phyloP scores from a whole-genome alignment of 1,140 invertebrate species.

The Drosophila kanapiae region DNA sequence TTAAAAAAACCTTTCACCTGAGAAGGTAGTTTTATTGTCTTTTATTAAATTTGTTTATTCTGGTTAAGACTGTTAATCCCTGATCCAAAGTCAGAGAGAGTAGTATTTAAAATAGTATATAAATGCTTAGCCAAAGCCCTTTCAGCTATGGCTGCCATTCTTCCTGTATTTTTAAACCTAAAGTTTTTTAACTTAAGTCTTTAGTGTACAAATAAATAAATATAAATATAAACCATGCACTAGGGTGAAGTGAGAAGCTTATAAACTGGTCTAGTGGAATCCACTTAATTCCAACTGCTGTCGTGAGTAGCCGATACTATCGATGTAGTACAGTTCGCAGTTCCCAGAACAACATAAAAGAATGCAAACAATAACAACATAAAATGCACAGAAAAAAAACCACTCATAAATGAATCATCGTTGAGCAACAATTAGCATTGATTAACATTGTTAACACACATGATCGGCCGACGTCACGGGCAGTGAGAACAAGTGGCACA shows the following conservation, averaged over 20 bases:
- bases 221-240: background rate
- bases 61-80: no score
- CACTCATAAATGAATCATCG: slow-evolving; percentile 59
- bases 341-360: slow-evolving; percentile 61
- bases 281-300: background rate
- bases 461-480: slow-evolving; percentile 25
- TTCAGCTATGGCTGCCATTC: no score
- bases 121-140: no score
- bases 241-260: background rate
- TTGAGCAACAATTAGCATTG: slow-evolving; percentile 47
- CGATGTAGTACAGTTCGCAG: background rate
- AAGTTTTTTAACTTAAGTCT: no score
- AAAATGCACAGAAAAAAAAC: slow-evolving; percentile 23
- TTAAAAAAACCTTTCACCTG: no score
- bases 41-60: no score
- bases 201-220: no score
- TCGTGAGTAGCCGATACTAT: slow-evolving; percentile 5
- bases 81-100: no score
- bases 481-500: slow-evolving; percentile 31
- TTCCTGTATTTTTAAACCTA: no score
- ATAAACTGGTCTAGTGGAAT: background rate
- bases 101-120: no score
- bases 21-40: no score
- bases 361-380: slow-evolving; percentile 67
- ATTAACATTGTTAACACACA: slow-evolving; percentile 49